These are phyloP conservation scores for Scleropages formosus DNA, from an alignment of 2,797 vertebrate genomes.

Conservation along the genomic window DNA sequence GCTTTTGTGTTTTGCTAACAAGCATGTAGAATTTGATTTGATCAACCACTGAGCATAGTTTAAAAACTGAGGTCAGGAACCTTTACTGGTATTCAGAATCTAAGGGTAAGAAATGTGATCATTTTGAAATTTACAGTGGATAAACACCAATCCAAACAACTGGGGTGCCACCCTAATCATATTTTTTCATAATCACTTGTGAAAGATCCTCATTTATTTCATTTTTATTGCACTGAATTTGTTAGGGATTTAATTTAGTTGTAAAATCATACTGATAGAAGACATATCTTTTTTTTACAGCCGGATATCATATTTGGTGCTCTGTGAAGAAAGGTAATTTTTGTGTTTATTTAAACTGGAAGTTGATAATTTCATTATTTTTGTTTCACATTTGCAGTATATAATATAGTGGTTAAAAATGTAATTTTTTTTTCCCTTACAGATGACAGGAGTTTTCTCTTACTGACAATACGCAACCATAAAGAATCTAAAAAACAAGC, in stretches of 20 bases:
- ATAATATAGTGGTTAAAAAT: not conserved
- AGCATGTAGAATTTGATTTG: too few relatives aligned
- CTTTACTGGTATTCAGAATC: too few relatives aligned
- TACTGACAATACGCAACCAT: not conserved
- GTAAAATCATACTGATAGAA: not conserved
- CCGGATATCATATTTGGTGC: slow-evolving; percentile 59
- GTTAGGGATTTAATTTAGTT: not conserved
- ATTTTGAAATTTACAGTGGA: too few relatives aligned
- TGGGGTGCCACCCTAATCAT: too few relatives aligned
- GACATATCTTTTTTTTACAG: slow-evolving; percentile 42
- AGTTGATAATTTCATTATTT: not conserved
- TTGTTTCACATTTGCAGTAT: not conserved
- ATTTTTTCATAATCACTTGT: too few relatives aligned
- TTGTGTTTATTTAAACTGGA: not conserved
- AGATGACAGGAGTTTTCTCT: not conserved
- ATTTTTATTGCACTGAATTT: too few relatives aligned
- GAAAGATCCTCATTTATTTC: too few relatives aligned
- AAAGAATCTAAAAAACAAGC: not conserved
- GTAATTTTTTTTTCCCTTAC: not conserved
- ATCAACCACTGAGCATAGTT: not conserved
- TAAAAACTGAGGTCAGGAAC: not conserved
- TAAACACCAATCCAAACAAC: too few relatives aligned
- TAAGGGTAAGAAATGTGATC: too few relatives aligned
- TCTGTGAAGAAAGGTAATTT: slow-evolving; percentile 43
- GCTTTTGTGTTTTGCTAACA: too few relatives aligned